Evolutionary conservation across 2,113 vertebrate genomes (phyloP).

Genomic region (Mustela nigripes): DNA sequence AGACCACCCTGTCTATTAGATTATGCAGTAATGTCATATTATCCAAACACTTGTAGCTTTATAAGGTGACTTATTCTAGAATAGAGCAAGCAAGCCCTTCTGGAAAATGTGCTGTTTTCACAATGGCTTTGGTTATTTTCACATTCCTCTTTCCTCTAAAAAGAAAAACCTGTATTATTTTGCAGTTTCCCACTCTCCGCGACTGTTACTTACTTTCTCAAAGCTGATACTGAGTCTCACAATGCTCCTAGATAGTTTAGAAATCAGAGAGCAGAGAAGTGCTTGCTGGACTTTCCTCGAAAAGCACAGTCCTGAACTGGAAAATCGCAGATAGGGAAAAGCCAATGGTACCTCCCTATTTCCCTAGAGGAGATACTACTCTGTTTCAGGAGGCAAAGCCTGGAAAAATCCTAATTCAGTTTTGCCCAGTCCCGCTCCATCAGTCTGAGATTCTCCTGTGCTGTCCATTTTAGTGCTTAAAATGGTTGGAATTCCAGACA

Average conservation of each 20-base stretch:
- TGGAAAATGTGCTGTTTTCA: not conserved
- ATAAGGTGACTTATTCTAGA: not conserved
- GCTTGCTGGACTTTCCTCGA: not conserved
- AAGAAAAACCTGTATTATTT: not conserved
- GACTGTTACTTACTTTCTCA: not conserved
- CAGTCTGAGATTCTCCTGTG: not conserved
- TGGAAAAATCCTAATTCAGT: not conserved
- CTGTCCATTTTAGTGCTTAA: not conserved
- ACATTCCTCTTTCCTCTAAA: not conserved
- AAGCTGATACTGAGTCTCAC: not conserved
- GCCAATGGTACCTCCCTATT: rapidly evolving
- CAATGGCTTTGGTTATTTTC: not conserved
- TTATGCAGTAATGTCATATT: not conserved
- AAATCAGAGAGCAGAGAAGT: not conserved
- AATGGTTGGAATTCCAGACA: not conserved
- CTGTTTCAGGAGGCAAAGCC: not conserved
- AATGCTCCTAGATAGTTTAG: not conserved
- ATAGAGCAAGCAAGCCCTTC: not conserved
- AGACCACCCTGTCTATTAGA: not conserved
- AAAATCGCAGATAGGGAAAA: not conserved
- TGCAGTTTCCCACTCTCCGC: rapidly evolving
- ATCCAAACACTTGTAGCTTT: not conserved
- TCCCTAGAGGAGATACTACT: not conserved
- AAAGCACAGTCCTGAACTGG: rapidly evolving
- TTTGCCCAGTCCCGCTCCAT: too few species aligned